Conservation (phyloP, 37 sponge, comb jelly and placozoan genomes). For the Lycopodina hypogea region DNA sequence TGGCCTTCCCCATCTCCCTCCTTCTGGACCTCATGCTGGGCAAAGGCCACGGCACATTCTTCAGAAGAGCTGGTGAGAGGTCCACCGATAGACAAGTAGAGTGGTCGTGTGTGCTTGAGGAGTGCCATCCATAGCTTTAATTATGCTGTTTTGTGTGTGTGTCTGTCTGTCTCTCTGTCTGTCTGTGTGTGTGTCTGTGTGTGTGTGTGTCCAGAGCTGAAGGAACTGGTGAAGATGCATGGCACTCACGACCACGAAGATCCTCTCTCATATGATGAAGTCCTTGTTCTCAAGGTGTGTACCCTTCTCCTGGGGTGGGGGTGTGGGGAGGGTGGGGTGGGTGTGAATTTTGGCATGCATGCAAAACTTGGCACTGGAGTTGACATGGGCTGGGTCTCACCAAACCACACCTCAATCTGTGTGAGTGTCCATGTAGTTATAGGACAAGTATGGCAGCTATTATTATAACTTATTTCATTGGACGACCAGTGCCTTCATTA, state of each 20-base stretch:
- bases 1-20: slow-evolving; percentile 72
- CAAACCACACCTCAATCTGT: no score
- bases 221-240: slow-evolving; percentile 76
- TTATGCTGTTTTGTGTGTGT: no score
- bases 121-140: no score
- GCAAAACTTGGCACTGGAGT: no score
- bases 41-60: slow-evolving; percentile 65
- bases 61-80: slow-evolving; percentile 79
- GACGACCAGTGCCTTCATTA: no score
- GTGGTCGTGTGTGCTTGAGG: not conserved
- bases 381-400: no score
- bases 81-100: not conserved
- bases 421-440: no score
- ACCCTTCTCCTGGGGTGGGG: not conserved
- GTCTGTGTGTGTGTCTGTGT: not conserved
- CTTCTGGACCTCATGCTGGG: slow-evolving; percentile 75
- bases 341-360: no score
- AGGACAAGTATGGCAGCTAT: no score
- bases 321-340: not conserved
- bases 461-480: no score
- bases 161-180: not conserved
- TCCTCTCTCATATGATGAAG: slow-evolving; percentile 76
- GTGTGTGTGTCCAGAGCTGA: slow-evolving; percentile 42
- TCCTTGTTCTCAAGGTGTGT: slow-evolving; percentile 73
- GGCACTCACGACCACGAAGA: slow-evolving; percentile 65